Evolutionary conservation across 1,140 invertebrate species (phyloP).

Genomic region (Lamellibrachia luymesi): DNA sequence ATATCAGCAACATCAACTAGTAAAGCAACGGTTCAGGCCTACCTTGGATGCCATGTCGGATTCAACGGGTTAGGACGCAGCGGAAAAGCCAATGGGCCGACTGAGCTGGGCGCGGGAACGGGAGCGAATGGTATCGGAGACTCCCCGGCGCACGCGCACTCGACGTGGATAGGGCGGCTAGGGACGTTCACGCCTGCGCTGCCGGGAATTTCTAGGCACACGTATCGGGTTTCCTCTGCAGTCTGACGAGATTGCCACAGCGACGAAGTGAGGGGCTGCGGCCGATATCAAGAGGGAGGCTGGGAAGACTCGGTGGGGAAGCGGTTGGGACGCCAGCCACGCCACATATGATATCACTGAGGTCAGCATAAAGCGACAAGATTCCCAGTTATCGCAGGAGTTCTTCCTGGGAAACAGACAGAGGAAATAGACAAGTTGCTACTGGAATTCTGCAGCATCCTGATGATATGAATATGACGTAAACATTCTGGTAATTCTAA

Average conservation of each 20-base stretch:
- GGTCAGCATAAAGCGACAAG: neutral
- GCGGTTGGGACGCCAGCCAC: neutral
- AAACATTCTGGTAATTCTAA: neutral
- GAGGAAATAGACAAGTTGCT: neutral
- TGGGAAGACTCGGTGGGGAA: neutral
- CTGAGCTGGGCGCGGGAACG: neutral
- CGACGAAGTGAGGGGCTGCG: too few species aligned
- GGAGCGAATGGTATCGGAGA: neutral
- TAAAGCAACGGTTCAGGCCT: neutral
- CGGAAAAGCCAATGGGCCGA: neutral
- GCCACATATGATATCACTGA: neutral
- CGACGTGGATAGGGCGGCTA: neutral
- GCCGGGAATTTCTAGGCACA: neutral
- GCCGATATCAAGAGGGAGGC: neutral
- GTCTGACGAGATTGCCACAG: neutral
- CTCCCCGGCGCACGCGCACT: neutral
- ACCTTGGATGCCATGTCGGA: constrained; percentile 3
- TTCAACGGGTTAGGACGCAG: neutral
- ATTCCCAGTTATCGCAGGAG: neutral
- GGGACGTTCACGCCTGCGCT: neutral
- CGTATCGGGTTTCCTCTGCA: neutral
- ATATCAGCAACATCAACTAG: neutral
- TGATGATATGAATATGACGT: neutral
- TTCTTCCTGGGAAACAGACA: neutral
- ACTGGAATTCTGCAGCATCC: neutral